A percentile compares a stretch with the other conserved stretches of the same genome.
Conservation (phyloP, 2,888 invertebrate genomes). For the Drosophila maculinotata region DNA sequence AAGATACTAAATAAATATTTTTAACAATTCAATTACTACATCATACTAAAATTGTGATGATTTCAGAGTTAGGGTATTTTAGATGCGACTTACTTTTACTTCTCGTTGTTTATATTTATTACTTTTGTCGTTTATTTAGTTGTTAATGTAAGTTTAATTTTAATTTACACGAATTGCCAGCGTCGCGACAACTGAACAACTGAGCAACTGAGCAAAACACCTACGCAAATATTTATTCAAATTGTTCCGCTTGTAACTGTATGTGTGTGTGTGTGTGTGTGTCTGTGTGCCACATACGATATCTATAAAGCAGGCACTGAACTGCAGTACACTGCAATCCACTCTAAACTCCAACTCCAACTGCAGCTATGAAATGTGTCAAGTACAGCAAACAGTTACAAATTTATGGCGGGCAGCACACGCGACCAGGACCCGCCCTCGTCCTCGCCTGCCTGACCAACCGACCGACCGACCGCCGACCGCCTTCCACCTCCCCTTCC, state of each 20-base stretch:
- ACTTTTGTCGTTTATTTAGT: conserved; percentile 47
- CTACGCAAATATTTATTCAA: conserved; percentile 70
- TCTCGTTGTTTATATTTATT: conserved; percentile 9
- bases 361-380: conserved; percentile 71
- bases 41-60: too few relatives aligned
- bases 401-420: conserved; percentile 70
- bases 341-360: conserved; percentile 20
- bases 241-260: conserved; percentile 22
- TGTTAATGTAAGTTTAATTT: conserved; percentile 64
- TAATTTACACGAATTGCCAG: conserved; percentile 57
- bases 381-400: conserved; percentile 78
- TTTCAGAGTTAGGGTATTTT: conserved; percentile 19
- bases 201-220: conserved; percentile 40
- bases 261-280: not conserved
- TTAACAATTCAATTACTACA: too few relatives aligned
- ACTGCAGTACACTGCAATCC: conserved; percentile 24
- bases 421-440: conserved; percentile 51
- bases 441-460: conserved; percentile 1
- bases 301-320: conserved; percentile 20
- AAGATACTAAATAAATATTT: too few relatives aligned
- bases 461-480: not conserved
- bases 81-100: not conserved
- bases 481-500: conserved; percentile 7
- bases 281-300: conserved; percentile 2
- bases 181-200: conserved; percentile 38